Evolutionary conservation across 2,113 vertebrate genomes (phyloP).

Genomic region (Periophthalmodon schlosseri): DNA sequence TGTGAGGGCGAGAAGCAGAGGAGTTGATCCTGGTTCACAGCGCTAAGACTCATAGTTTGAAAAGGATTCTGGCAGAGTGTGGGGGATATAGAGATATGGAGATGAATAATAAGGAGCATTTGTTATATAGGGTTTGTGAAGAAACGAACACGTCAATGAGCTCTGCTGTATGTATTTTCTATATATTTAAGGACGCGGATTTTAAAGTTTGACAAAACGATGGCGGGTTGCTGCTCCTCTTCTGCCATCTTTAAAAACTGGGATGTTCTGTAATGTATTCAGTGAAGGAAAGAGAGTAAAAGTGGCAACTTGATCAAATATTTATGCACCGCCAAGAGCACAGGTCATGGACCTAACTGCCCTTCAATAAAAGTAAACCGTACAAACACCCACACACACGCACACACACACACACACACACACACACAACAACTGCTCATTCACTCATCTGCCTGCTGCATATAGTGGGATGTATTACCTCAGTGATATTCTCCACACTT

Average conservation of each 20-base stretch:
- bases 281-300: conserved; percentile 20
- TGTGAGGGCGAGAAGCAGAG: conserved; percentile 57
- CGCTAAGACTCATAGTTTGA: conserved; percentile 36
- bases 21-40: conserved; percentile 60
- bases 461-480: background rate
- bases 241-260: background rate
- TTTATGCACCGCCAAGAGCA: conserved; percentile 36
- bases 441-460: conserved; percentile 1
- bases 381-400: conserved; percentile 12
- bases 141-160: conserved; percentile 14
- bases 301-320: conserved; percentile 52
- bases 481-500: background rate
- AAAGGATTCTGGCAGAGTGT: conserved; percentile 27
- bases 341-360: conserved; percentile 42
- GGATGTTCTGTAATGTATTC: conserved; percentile 18
- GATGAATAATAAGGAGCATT: conserved; percentile 40
- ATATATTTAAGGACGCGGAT: conserved; percentile 9
- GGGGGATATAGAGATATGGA: conserved; percentile 25
- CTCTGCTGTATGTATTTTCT: conserved; percentile 20
- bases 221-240: conserved; percentile 7
- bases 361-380: conserved; percentile 25
- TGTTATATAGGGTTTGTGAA: conserved; percentile 35
- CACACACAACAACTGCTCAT: background rate
- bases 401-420: conserved; percentile 9
- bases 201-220: background rate